Base-by-base conservation (phyloP, 2,113 vertebrate species). In the Lycaon pictus region DNA sequence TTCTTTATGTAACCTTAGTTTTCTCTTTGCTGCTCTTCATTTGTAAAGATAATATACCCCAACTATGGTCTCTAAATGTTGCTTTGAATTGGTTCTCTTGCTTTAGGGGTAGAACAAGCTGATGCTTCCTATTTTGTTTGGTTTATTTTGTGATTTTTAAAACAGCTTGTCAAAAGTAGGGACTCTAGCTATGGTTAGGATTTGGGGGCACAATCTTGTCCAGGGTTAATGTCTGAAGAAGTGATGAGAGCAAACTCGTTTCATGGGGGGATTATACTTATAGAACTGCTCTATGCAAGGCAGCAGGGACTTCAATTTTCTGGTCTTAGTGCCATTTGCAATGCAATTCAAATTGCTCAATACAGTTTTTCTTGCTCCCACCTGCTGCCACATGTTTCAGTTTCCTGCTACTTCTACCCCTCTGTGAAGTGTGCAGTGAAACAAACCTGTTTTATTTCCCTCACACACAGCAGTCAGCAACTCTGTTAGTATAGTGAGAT, bases 401-500 rank as follows among this genome's bases (percentile, higher is more conserved):
- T 93, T 93, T 29, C 79, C 92, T 90, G 80, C 56, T 93, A 95
- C 83, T 96, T 97, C 56, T 80, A 56, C 53, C 56, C 25, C 69
- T 96, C 83, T 95, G 90, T 95, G 92, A 93, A 97, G 55, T 90
- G 87, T 97, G 62, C 69, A 90, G 79, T 56, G 74, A 88, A 98
- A 96, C 90, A 90, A 96, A 90, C 84, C 69, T 95, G 53, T 91
- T 96, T 97, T 87, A 95, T 96, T 96, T 96, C 88, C 53, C 37
- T 92, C 65, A 51, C 2, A 60, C 93, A 84, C 83, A 97, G 87
- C 35, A 93, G 56, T 97, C 35, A 35, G n/a, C 3, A 27, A 93
- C 51, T 96, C 74, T 43, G 17, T 97, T 95, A 86, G 25, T 71
- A 11, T 16, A 86, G 19, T 83, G 85, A 97, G 81, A 90, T 32